Base-by-base conservation (phyloP, 2,888 invertebrate genomes). In the Tromatobia lineatoria region DNA sequence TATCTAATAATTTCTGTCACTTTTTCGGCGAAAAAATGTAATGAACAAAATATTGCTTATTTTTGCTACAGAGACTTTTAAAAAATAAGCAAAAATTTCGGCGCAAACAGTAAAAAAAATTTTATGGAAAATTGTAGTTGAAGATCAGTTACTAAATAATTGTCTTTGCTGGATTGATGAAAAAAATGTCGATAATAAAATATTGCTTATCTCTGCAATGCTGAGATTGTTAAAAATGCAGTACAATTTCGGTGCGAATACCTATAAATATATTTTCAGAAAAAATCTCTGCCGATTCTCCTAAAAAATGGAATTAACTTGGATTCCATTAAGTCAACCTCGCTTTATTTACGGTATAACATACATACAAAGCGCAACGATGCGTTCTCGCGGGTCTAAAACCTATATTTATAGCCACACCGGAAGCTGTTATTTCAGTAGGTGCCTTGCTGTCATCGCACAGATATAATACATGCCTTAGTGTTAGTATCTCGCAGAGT, bases 351-450 rank as follows among this genome's bases (percentile, higher is more conserved):
- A 54, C 52, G 20, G 20, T n/a, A 20, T n/a, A 38, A 38, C 38
- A 10, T 10, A 38, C 38, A 38, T 38, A 38, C 38, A 38, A 38
- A 38, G 52, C 54, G 54, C 23, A 25, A 64, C 38, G 64, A n/a
- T 64, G 64, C 38, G 25, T 64, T 42, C 38, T 10, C 20, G 20
- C 20, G 20, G 42, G 38, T 42, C 13, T 3, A 20, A 64, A 11
- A 38, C 20, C 38, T 64, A 64, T 64, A 64, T 64, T 45, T 67
- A 67, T 15, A 67, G 45, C n/a, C 67, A 67, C 67, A 67, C 67
- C 45, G 67, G 47, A 67, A 67, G 47, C 67, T 67, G 47, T 47
- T 67, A 47, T 67, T 67, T 67, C 25, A 67, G 47, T 67, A 20
- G 45, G 18, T 20, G 10, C 42, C 38, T 42, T 38, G 64, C 64